Percentiles rank a stretch among this genome's conserved stretches.
Conservation (phyloP, 2,888 invertebrate genomes). For the Ochropleura plecta region DNA sequence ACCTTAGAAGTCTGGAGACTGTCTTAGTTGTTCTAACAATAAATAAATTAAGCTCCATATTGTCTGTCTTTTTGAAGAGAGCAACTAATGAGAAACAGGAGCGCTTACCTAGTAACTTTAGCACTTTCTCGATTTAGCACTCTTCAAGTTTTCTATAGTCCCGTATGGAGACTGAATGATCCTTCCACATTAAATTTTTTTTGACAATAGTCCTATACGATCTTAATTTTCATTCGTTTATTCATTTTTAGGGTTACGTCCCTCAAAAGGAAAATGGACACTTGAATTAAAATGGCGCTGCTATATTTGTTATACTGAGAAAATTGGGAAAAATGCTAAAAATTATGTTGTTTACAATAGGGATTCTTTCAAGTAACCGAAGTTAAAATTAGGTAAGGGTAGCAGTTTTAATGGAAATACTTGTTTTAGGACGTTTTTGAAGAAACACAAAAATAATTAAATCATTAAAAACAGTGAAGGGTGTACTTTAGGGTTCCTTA, state of each 20-base stretch:
- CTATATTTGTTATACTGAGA: neutral
- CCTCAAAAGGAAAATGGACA: too few relatives aligned
- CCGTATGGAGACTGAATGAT: too few relatives aligned
- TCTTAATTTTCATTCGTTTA: too few relatives aligned
- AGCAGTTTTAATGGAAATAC: neutral
- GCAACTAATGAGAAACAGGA: neutral
- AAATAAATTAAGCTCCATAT: slow-evolving; percentile 16
- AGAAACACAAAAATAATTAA: neutral
- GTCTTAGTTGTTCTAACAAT: slow-evolving; percentile 27
- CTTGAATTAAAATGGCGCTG: slow-evolving; percentile 6
- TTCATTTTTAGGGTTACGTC: too few relatives aligned
- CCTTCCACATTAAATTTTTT: too few relatives aligned
- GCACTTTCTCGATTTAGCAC: neutral
- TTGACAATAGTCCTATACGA: too few relatives aligned
- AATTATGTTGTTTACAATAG: slow-evolving; percentile 8
- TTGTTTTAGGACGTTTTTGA: neutral
- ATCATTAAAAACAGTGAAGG: neutral
- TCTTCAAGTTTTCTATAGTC: too few relatives aligned
- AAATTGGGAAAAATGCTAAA: slow-evolving; percentile 5
- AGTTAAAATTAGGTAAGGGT: neutral
- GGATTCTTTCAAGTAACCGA: slow-evolving; percentile 6
- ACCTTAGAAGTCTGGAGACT: slow-evolving; percentile 12
- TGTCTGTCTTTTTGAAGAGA: slow-evolving; percentile 5
- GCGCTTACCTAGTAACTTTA: neutral
- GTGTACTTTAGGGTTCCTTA: too few relatives aligned